Percentiles rank a stretch among this genome's conserved stretches.
Evolutionary conservation across 2,113 vertebrate genomes (phyloP).

Genomic region (Verasper variegatus): DNA sequence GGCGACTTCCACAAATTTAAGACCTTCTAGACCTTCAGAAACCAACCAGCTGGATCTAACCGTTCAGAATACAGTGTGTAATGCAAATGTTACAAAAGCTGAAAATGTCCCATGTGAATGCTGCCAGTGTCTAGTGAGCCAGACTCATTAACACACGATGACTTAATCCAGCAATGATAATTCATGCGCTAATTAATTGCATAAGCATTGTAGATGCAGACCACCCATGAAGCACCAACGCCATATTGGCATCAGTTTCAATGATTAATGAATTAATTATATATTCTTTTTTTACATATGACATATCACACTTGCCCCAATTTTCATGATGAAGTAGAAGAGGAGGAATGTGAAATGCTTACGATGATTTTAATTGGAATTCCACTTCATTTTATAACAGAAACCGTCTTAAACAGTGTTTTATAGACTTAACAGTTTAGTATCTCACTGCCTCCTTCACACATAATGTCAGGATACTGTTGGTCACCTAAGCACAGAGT

Average conservation of each 20-base stretch:
- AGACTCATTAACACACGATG: slow-evolving; percentile 19
- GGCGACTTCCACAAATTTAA: not conserved
- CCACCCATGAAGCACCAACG: not conserved
- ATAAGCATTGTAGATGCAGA: not conserved
- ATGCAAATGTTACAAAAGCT: slow-evolving; percentile 8
- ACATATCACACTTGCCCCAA: too few relatives aligned
- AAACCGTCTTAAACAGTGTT: slow-evolving; percentile 24
- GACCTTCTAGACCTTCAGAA: not conserved
- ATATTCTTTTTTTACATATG: not conserved
- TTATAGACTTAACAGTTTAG: slow-evolving; percentile 38
- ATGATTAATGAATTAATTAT: not conserved
- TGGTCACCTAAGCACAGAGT: not conserved
- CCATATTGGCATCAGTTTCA: not conserved
- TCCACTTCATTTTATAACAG: slow-evolving; percentile 45
- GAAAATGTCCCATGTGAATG: not conserved
- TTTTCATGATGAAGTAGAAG: not conserved
- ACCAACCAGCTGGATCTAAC: not conserved
- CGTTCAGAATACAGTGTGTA: not conserved
- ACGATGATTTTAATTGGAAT: slow-evolving; percentile 24
- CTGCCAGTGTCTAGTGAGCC: not conserved
- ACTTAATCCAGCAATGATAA: slow-evolving; percentile 18
- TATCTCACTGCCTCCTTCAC: slow-evolving; percentile 40
- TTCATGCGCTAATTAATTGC: slow-evolving; percentile 15
- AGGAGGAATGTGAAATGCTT: not conserved
- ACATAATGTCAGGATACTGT: slow-evolving; percentile 29